A percentile compares a stretch with the other conserved stretches of the same genome.
These are phyloP conservation scores for Stercorarius parasiticus DNA, from an alignment of 2,113 vertebrate species.

Conservation along the genomic window DNA sequence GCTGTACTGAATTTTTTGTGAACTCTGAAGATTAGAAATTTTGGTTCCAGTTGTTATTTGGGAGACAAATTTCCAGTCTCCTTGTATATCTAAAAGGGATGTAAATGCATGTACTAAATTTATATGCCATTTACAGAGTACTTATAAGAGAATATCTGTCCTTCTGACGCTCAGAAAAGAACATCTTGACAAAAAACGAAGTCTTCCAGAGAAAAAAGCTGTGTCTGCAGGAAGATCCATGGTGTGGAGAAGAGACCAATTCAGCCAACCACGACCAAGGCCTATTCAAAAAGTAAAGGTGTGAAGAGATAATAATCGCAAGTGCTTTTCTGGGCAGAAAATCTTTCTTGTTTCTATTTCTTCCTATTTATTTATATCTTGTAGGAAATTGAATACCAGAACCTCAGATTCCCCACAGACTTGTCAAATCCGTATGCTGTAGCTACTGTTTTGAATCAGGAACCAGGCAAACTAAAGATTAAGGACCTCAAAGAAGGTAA, in stretches of 20 bases:
- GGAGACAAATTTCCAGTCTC: not conserved
- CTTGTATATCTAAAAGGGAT: not conserved
- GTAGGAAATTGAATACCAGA: conserved; percentile 73
- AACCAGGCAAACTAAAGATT: conserved; percentile 79
- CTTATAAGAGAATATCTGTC: conserved; percentile 11
- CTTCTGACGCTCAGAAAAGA: conserved; percentile 63
- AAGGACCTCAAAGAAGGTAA: conserved; percentile 85
- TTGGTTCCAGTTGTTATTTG: not conserved
- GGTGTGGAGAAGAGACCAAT: not conserved
- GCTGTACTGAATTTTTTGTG: not conserved
- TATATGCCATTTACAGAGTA: not conserved
- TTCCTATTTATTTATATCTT: conserved; percentile 23
- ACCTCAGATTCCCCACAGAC: conserved; percentile 71
- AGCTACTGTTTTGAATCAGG: conserved; percentile 85
- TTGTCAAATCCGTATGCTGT: conserved; percentile 84
- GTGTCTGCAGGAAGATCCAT: conserved; percentile 11
- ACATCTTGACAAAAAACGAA: conserved; percentile 46
- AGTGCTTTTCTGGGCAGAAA: not conserved
- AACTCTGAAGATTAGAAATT: not conserved
- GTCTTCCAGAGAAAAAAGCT: conserved; percentile 25
- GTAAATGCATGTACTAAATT: not conserved
- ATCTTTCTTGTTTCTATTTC: not conserved
- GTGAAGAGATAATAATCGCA: not conserved
- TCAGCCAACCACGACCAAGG: not conserved
- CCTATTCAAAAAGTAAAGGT: conserved; percentile 63